A percentile compares a stretch with the other conserved stretches of the same genome.
phyloP scores from a whole-genome alignment of 2,113 vertebrate genomes.

The Pseudorectes ferrugineus region DNA sequence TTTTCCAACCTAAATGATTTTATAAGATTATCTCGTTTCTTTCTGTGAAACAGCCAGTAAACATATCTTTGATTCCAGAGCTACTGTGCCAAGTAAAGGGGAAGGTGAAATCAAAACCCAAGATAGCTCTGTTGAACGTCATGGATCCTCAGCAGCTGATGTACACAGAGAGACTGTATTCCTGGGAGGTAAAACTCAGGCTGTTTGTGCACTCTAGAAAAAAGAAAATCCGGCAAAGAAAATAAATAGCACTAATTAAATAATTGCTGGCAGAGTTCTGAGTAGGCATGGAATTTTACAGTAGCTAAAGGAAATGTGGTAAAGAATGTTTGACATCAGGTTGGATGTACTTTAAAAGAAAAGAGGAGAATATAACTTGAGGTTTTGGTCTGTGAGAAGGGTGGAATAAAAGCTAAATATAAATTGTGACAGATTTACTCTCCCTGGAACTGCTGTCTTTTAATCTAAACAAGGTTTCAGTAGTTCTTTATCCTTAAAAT shows the following conservation, averaged over 20 bases:
- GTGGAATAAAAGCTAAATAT: slow-evolving; percentile 11
- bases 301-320: neutral
- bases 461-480: slow-evolving; percentile 33
- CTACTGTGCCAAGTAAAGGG: neutral
- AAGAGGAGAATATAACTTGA: neutral
- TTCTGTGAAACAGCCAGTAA: neutral
- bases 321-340: neutral
- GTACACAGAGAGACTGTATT: neutral
- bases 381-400: neutral
- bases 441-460: neutral
- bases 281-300: neutral
- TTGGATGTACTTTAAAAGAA: neutral
- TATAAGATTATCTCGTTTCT: neutral
- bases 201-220: neutral
- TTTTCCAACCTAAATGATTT: neutral
- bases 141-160: neutral
- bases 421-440: slow-evolving; percentile 28
- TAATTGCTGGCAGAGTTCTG: neutral
- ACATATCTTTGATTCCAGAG: neutral
- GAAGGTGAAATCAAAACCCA: neutral
- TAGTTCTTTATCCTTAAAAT: slow-evolving; percentile 41
- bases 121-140: neutral
- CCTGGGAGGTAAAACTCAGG: neutral
- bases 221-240: neutral
- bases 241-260: neutral